Evolutionary conservation across 1,140 invertebrate genomes (phyloP).

Genomic region (Asbolus verrucosus): DNA sequence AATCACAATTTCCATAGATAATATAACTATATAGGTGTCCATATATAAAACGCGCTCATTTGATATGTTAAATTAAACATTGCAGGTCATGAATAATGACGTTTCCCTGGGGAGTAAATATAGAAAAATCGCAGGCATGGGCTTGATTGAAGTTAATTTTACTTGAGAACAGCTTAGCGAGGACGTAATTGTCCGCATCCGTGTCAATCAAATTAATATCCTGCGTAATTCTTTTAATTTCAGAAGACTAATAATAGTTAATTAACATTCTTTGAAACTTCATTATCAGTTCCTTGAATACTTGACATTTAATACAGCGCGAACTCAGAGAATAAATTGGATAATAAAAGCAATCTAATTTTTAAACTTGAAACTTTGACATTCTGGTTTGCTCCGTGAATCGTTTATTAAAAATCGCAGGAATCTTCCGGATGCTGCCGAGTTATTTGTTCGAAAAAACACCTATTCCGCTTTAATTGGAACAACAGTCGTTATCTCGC

Average conservation of each 20-base stretch:
- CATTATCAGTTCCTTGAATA: slow-evolving; percentile 34
- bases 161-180: neutral
- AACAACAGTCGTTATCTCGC: too few species aligned
- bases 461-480: too few species aligned
- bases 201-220: slow-evolving; percentile 20
- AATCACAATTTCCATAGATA: slow-evolving; percentile 24
- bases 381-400: neutral
- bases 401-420: slow-evolving; percentile 23
- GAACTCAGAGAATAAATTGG: slow-evolving; percentile 24
- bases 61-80: too few species aligned
- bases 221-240: slow-evolving; percentile 23
- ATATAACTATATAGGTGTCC: slow-evolving; percentile 28
- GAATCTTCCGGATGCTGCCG: neutral
- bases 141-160: too few species aligned
- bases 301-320: slow-evolving; percentile 37
- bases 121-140: too few species aligned
- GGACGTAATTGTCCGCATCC: neutral
- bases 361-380: slow-evolving; percentile 34
- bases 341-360: slow-evolving; percentile 36
- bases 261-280: slow-evolving; percentile 38
- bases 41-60: slow-evolving; percentile 7
- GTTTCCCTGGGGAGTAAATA: too few species aligned
- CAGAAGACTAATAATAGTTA: slow-evolving; percentile 37
- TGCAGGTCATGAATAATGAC: too few species aligned
- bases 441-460: slow-evolving; percentile 2